Evolutionary conservation across 1,140 invertebrate species (phyloP).

Genomic region (Aricia agestis): DNA sequence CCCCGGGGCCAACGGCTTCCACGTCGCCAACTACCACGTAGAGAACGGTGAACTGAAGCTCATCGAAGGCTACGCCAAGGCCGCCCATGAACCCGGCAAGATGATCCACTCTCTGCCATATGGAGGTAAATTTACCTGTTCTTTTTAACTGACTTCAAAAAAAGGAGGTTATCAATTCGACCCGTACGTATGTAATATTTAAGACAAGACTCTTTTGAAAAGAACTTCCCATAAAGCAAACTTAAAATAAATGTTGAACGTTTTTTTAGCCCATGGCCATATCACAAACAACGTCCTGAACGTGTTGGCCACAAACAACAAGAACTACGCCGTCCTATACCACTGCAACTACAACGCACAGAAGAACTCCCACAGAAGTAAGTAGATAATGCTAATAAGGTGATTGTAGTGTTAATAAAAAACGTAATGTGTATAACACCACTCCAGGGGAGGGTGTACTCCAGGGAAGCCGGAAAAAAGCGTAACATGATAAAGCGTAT

Average conservation of each 20-base stretch:
- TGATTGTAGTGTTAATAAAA: too few relatives aligned
- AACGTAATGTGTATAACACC: too few relatives aligned
- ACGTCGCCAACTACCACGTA: slow-evolving; percentile 45
- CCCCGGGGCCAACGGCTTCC: slow-evolving; percentile 29
- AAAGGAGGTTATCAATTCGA: too few relatives aligned
- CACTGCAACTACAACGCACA: slow-evolving; percentile 22
- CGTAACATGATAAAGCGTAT: too few relatives aligned
- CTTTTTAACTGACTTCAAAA: too few relatives aligned
- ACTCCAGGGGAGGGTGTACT: too few relatives aligned
- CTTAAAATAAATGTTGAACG: neutral
- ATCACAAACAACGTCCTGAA: slow-evolving; percentile 14
- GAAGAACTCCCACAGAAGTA: slow-evolving; percentile 20
- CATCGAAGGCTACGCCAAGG: slow-evolving; percentile 46
- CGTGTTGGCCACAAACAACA: slow-evolving; percentile 23
- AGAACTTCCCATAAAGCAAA: too few relatives aligned
- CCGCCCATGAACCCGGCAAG: slow-evolving; percentile 33
- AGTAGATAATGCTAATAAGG: neutral
- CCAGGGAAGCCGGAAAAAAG: too few relatives aligned
- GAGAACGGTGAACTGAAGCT: slow-evolving; percentile 37
- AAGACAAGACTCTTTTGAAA: too few relatives aligned
- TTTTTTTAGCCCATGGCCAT: slow-evolving; percentile 1
- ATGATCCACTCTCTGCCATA: slow-evolving; percentile 42
- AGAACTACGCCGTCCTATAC: slow-evolving; percentile 18
- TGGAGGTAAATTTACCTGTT: slow-evolving; percentile 37
- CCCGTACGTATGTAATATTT: too few relatives aligned